phyloP scores from a whole-genome alignment of 2,113 vertebrate species.

The Calyptomena viridis region DNA sequence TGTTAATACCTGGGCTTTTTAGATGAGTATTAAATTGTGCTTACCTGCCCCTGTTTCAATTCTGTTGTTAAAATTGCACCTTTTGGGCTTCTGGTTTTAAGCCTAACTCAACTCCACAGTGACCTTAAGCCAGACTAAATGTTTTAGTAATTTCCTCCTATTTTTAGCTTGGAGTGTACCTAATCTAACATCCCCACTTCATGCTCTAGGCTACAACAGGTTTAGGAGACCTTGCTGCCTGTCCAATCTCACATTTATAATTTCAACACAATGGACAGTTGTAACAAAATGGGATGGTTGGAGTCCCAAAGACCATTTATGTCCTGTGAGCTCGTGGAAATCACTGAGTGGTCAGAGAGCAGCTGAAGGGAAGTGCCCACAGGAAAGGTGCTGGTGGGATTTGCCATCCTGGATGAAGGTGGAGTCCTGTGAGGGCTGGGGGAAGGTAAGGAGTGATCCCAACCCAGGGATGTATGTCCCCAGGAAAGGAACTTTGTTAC shows the following conservation, averaged over 20 bases:
- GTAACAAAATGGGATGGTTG: neutral
- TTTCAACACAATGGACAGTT: fast-evolving
- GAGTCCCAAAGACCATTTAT: neutral
- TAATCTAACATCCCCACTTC: neutral
- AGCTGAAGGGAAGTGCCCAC: neutral
- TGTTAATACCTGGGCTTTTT: neutral
- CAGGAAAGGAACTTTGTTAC: neutral
- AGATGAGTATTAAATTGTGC: neutral
- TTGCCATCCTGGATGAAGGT: neutral
- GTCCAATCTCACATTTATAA: neutral
- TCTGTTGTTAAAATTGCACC: neutral
- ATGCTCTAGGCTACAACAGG: neutral
- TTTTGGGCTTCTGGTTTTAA: neutral
- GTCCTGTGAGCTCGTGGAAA: neutral
- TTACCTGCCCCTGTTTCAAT: neutral
- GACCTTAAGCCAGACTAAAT: neutral
- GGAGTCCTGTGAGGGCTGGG: neutral
- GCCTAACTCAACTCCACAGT: neutral
- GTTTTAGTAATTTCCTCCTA: neutral
- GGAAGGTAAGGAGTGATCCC: neutral
- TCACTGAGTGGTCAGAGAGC: neutral
- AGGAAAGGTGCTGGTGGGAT: neutral
- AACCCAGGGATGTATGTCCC: neutral
- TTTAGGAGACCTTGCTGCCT: neutral
- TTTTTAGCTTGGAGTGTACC: neutral